Evolutionary conservation across 2,888 invertebrate species (phyloP).

Genomic region (Gari tellinella): DNA sequence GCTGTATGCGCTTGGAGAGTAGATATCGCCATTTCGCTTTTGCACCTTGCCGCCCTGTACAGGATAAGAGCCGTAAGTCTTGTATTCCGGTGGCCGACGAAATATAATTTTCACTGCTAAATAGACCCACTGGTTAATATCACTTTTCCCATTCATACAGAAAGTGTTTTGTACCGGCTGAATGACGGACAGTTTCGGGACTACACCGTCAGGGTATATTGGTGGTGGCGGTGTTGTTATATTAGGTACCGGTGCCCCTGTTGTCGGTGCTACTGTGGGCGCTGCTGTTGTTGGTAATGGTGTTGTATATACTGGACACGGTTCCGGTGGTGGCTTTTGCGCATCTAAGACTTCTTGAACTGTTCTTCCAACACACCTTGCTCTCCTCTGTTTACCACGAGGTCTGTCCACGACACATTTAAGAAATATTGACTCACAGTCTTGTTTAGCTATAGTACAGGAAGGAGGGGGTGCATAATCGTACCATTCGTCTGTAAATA

Average conservation of each 20-base stretch:
- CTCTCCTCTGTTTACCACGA: background rate
- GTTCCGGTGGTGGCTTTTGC: constrained; percentile 11
- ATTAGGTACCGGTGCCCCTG: too few species aligned
- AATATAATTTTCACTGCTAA: constrained; percentile 73
- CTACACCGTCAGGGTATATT: background rate
- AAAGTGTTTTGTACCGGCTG: constrained; percentile 73
- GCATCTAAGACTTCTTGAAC: constrained; percentile 52
- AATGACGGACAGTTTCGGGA: background rate
- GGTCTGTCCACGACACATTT: constrained; percentile 54
- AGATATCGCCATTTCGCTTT: constrained; percentile 66
- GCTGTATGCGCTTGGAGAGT: constrained; percentile 64
- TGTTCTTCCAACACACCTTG: constrained; percentile 56
- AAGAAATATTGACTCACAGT: constrained; percentile 69
- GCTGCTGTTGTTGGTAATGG: background rate
- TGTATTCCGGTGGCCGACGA: constrained; percentile 71
- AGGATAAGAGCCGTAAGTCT: constrained; percentile 67
- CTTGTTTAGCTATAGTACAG: constrained; percentile 51
- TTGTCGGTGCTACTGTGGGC: too few species aligned
- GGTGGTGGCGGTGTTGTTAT: background rate
- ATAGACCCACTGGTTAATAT: constrained; percentile 73
- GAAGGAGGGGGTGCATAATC: constrained; percentile 69
- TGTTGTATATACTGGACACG: background rate
- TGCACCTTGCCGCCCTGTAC: constrained; percentile 64
- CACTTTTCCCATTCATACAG: constrained; percentile 73
- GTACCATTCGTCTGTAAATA: constrained; percentile 59